Evolutionary conservation across 92 coral and sea anemone species (phyloP), one percentile per base, ranked within the genome.

Genomic region (Nematostella vectensis): DNA sequence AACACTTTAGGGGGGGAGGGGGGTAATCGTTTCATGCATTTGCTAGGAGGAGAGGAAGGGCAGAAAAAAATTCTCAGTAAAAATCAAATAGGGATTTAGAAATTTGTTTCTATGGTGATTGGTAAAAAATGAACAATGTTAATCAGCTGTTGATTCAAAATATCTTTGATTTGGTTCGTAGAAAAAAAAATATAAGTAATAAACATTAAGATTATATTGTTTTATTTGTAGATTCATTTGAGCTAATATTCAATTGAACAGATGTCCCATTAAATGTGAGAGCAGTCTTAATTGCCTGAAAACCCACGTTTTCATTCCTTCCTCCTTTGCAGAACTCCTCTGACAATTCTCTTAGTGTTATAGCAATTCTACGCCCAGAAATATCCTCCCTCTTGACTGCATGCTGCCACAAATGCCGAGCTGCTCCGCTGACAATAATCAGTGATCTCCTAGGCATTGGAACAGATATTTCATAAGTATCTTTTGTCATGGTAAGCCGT

Each of bases 331-430:
- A 42, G 59, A 89, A 89, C 44, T 77, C 89, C 10, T 54, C 18
- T 31, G 96, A 78, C 27, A 89, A 73, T 68, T 89, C 96, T 54
- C 96, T 77, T 31, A 89, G 31, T 10, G 96, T 89, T 30, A 85
- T 57, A 24, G 95, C 96, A 59, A 89, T 77, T 44, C 96, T 74
- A 65, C 96, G 58, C 25, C 78, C 61, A 17, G 38, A 61, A 47
- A 89, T 85, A 57, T 89, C 56, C 54, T 67, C 61, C 50, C 96
- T 67, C 50, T 89, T 85, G 36, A 89, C 74, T 1, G 82, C 89
- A 73, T 89, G 96, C 70, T 77, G 80, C 96, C 96, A 89, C 20
- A 73, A 26, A 63, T 89, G 58, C 18, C 96, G 75, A 40, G 96
- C 85, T 4, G 82, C 62, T 9, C 96, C 95, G 2, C 58, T 27